These are phyloP conservation scores for Euclidia mi DNA, from an alignment of 2,888 invertebrate species.

Conservation along the genomic window DNA sequence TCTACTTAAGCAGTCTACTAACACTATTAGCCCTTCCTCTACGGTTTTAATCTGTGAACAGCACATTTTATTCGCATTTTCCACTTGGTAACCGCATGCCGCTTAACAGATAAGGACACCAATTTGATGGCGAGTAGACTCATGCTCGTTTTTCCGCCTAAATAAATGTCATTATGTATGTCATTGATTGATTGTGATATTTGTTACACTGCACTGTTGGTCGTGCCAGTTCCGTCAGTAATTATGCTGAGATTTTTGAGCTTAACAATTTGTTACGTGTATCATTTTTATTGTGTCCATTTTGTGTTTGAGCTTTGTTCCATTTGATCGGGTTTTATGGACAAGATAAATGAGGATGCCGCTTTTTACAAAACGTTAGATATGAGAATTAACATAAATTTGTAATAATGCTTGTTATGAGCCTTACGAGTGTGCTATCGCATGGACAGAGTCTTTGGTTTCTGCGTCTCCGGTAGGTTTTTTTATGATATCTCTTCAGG, in stretches of 20 bases:
- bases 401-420: too few relatives aligned
- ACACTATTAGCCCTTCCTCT: too few relatives aligned
- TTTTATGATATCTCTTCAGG: too few relatives aligned
- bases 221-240: constrained; percentile 12
- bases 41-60: constrained; percentile 3
- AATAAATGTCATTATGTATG: constrained; percentile 79
- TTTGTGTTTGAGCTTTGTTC: constrained; percentile 11
- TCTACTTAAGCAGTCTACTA: too few relatives aligned
- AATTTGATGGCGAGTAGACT: constrained; percentile 73
- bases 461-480: too few relatives aligned
- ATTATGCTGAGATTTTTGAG: constrained; percentile 29
- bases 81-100: constrained; percentile 34
- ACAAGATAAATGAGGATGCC: background rate
- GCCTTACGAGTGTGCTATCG: too few relatives aligned
- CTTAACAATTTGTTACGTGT: constrained; percentile 14
- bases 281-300: constrained; percentile 14
- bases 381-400: too few relatives aligned
- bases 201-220: constrained; percentile 64
- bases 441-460: too few relatives aligned
- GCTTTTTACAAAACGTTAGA: too few relatives aligned
- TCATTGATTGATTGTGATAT: constrained; percentile 80
- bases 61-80: constrained; percentile 15
- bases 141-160: constrained; percentile 67
- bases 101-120: constrained; percentile 67
- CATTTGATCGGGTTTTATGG: background rate